These are phyloP conservation scores for Premnoplex brunnescens DNA, from an alignment of 2,797 vertebrate species.

Conservation along the genomic window DNA sequence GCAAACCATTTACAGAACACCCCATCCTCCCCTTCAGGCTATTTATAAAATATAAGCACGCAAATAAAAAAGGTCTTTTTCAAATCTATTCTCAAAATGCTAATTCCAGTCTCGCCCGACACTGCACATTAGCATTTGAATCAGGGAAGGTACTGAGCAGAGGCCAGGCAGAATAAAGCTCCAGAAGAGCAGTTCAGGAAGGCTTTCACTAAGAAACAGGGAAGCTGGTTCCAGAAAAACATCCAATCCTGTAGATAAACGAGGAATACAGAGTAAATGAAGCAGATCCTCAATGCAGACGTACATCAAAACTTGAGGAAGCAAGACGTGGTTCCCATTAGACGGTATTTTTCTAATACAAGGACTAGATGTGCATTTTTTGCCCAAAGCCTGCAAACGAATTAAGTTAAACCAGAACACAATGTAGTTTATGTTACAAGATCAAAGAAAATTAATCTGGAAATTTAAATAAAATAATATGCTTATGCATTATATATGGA, in stretches of 20 bases:
- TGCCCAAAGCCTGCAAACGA: not conserved
- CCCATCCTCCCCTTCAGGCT: not conserved
- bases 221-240: constrained; percentile 18
- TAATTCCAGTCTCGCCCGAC: not conserved
- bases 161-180: not conserved
- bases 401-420: not conserved
- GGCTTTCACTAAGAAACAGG: not conserved
- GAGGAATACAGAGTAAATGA: not conserved
- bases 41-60: constrained; percentile 15
- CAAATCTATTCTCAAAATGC: not conserved
- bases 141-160: not conserved
- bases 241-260: not conserved
- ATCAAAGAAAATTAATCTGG: not conserved
- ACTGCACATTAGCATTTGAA: constrained; percentile 8
- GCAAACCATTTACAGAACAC: not conserved
- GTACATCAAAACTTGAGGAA: not conserved
- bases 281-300: not conserved
- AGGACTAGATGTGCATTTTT: not conserved
- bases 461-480: not conserved
- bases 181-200: constrained; percentile 21
- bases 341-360: not conserved
- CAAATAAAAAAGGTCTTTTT: not conserved
- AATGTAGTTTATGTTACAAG: not conserved
- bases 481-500: not conserved
- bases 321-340: not conserved